phyloP scores from a whole-genome alignment of 1,140 invertebrate species.

The Himalopsyche phryganea region DNA sequence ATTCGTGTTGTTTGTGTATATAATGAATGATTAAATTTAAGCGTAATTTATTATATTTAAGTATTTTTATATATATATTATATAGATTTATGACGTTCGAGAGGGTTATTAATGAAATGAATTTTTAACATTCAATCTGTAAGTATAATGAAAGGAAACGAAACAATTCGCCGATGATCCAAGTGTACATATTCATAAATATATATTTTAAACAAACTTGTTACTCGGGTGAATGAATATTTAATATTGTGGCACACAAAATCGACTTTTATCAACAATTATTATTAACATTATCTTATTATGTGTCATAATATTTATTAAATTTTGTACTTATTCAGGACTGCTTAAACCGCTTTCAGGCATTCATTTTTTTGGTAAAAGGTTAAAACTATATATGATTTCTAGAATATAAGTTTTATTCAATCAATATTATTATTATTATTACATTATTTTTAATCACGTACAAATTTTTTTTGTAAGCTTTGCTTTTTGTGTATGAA shows the following conservation, averaged over 20 bases:
- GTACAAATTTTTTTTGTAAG: slow-evolving; percentile 27
- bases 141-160: slow-evolving; percentile 1
- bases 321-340: slow-evolving; percentile 23
- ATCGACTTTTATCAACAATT: slow-evolving; percentile 25
- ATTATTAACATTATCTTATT: slow-evolving; percentile 20
- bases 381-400: neutral
- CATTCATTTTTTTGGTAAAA: slow-evolving; percentile 12
- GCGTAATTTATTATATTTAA: slow-evolving; percentile 29
- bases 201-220: slow-evolving; percentile 26
- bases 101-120: slow-evolving; percentile 4
- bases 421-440: slow-evolving; percentile 16
- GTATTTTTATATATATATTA: slow-evolving; percentile 27
- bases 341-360: slow-evolving; percentile 1
- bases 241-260: slow-evolving; percentile 32
- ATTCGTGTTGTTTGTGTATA: slow-evolving; percentile 23
- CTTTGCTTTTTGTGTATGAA: slow-evolving; percentile 22
- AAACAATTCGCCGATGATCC: slow-evolving; percentile 25
- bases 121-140: slow-evolving; percentile 2
- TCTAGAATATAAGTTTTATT: slow-evolving; percentile 11
- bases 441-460: slow-evolving; percentile 16
- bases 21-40: slow-evolving; percentile 9
- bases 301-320: slow-evolving; percentile 34
- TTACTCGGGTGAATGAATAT: slow-evolving; percentile 25
- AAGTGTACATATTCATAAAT: slow-evolving; percentile 24
- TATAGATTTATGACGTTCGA: slow-evolving; percentile 18